Evolutionary conservation across 2,888 invertebrate species (phyloP).

Genomic region (Nephrotoma flavescens): DNA sequence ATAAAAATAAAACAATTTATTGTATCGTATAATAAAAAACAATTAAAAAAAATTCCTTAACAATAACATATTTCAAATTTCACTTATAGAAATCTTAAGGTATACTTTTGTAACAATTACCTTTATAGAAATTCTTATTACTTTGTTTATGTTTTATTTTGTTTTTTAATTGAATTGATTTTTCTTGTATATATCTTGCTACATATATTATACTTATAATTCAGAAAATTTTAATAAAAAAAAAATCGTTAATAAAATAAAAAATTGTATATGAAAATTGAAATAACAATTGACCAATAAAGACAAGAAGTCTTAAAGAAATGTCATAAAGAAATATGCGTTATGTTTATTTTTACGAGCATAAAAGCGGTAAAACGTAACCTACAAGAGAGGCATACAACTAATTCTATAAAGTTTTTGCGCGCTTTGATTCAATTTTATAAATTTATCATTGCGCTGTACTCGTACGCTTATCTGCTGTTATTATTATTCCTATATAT

Average conservation of each 20-base stretch:
- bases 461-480: neutral
- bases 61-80: neutral
- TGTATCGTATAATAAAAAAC: neutral
- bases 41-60: neutral
- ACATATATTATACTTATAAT: neutral
- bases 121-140: neutral
- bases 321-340: neutral
- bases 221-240: neutral
- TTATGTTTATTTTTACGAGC: neutral
- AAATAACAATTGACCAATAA: neutral
- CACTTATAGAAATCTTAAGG: neutral
- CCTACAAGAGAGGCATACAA: neutral
- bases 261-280: neutral
- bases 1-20: no score
- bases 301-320: neutral
- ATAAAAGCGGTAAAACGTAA: neutral
- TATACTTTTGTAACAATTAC: neutral
- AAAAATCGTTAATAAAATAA: neutral
- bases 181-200: neutral
- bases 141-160: neutral
- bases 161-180: neutral
- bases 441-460: neutral
- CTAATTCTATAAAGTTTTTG: neutral
- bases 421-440: neutral
- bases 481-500: neutral